These are phyloP conservation scores for Hylaeus volcanicus DNA, from an alignment of 1,140 invertebrate genomes.

Conservation along the genomic window DNA sequence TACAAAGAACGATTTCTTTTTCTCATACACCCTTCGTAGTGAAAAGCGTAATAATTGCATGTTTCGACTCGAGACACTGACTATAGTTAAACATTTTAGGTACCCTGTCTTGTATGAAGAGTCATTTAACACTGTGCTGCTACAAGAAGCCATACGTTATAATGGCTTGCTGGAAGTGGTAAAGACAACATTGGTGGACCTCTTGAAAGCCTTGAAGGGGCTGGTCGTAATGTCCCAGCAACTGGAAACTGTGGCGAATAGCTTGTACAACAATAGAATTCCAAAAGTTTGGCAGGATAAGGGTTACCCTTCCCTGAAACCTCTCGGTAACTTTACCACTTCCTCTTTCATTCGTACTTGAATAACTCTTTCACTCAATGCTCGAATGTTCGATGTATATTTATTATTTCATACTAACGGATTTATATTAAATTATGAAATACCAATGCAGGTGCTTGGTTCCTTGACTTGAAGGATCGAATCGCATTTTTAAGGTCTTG, in stretches of 20 bases:
- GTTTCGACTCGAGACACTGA: not conserved
- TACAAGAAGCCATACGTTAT: slow-evolving; percentile 90
- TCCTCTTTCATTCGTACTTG: not conserved
- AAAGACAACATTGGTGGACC: slow-evolving; percentile 83
- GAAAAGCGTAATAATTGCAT: not conserved
- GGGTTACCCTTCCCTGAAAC: slow-evolving; percentile 91
- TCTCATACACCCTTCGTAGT: no score
- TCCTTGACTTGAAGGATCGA: slow-evolving; percentile 82
- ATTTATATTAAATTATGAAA: not conserved
- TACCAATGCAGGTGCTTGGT: slow-evolving; percentile 82
- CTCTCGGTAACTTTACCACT: slow-evolving; percentile 82
- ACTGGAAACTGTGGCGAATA: slow-evolving; percentile 85
- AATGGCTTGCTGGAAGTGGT: slow-evolving; percentile 86
- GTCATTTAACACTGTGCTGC: slow-evolving; percentile 91
- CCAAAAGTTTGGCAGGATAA: slow-evolving; percentile 86
- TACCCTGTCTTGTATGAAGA: slow-evolving; percentile 90
- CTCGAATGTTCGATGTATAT: not conserved
- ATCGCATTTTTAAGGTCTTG: slow-evolving; percentile 86
- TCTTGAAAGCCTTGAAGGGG: slow-evolving; percentile 88
- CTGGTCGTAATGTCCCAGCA: slow-evolving; percentile 89
- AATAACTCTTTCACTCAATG: not conserved
- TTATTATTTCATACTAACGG: not conserved
- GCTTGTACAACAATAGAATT: slow-evolving; percentile 85
- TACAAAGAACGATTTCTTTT: no score
- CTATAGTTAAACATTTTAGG: slow-evolving; percentile 74